Conservation (phyloP, 2,888 invertebrate species). For the Yponomeuta evonymella region DNA sequence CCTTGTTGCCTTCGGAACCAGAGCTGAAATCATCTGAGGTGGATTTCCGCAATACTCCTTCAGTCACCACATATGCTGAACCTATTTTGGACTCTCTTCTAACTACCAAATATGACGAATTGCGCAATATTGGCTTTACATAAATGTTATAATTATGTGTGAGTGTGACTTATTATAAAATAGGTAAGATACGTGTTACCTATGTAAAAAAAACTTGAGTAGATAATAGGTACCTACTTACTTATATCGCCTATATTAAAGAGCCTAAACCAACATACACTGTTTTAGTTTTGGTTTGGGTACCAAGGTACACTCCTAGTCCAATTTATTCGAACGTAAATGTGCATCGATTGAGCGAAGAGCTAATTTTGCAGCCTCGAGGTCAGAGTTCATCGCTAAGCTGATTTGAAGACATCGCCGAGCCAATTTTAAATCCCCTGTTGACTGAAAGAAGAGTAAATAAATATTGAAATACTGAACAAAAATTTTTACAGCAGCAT, state of each 20-base stretch:
- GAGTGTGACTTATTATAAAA: no score
- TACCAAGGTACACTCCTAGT: neutral
- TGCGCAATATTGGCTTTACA: constrained; percentile 32
- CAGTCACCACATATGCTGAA: constrained; percentile 42
- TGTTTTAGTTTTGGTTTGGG: no score
- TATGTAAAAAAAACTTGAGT: no score
- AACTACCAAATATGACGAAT: constrained; percentile 50
- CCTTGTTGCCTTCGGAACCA: constrained; percentile 43
- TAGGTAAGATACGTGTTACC: no score
- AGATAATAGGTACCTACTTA: no score
- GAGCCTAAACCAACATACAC: no score
- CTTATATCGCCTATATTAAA: no score
- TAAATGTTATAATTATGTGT: neutral
- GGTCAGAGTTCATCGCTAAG: constrained; percentile 54
- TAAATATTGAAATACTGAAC: no score
- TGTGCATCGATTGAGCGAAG: constrained; percentile 44
- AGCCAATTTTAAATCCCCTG: constrained; percentile 59
- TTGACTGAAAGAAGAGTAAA: constrained; percentile 43
- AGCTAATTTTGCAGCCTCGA: constrained; percentile 50
- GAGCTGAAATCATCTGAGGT: constrained; percentile 14
- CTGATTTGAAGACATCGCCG: constrained; percentile 63
- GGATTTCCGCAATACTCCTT: neutral
- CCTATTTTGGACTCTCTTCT: constrained; percentile 46
- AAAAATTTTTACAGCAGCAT: no score
- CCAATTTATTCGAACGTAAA: constrained; percentile 32